Conservation (phyloP, 1,140 invertebrate genomes). For the Sweltsa coloradensis region DNA sequence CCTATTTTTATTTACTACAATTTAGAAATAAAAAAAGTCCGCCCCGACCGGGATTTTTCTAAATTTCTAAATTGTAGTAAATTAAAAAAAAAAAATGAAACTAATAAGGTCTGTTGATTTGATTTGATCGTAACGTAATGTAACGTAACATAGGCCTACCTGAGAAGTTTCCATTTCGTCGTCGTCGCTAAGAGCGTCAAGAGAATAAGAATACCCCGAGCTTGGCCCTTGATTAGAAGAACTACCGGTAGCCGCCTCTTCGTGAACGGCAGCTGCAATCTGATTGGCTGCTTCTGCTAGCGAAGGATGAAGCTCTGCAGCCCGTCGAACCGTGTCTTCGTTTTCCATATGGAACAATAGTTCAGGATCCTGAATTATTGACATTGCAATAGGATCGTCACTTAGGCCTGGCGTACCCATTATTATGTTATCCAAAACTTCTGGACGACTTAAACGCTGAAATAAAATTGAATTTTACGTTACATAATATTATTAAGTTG, state of each 20-base stretch:
- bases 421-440: slow-evolving; percentile 41
- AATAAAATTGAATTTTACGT: slow-evolving; percentile 11
- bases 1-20: no score
- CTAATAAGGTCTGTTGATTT: no score
- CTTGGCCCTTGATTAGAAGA: slow-evolving; percentile 18
- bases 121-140: background rate
- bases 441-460: slow-evolving; percentile 36
- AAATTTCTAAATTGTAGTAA: no score
- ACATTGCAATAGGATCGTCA: slow-evolving; percentile 39
- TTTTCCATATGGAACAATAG: slow-evolving; percentile 39
- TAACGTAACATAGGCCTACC: slow-evolving; percentile 13
- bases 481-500: no score
- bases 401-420: slow-evolving; percentile 33
- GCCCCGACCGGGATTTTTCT: no score
- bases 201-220: slow-evolving; percentile 30
- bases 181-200: slow-evolving; percentile 39
- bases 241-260: slow-evolving; percentile 29
- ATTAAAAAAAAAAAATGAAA: no score
- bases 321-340: slow-evolving; percentile 33
- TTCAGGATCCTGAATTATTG: slow-evolving; percentile 43
- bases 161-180: slow-evolving; percentile 44
- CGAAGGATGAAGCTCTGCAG: slow-evolving; percentile 35
- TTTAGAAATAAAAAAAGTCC: no score
- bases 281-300: slow-evolving; percentile 36
- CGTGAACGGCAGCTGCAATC: slow-evolving; percentile 37